Evolutionary conservation across 1,140 invertebrate species (phyloP).

Genomic region (Drosophila bipectinata): DNA sequence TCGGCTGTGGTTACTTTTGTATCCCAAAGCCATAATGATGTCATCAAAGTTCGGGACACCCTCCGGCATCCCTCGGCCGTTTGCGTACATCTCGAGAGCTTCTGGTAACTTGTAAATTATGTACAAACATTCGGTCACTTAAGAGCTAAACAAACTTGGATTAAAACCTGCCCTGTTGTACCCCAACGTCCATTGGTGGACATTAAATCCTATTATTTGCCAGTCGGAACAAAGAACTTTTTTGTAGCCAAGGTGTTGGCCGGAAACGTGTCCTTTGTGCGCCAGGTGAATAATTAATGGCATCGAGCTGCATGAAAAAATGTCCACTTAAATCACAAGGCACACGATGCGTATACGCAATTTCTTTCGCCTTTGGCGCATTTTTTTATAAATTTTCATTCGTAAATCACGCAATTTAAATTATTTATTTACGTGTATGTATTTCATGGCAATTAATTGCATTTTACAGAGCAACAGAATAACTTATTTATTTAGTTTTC

Average conservation of each 20-base stretch:
- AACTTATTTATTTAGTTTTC: background rate
- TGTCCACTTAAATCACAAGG: constrained; percentile 29
- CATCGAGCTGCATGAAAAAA: constrained; percentile 8
- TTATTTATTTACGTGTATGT: background rate
- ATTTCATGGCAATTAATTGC: background rate
- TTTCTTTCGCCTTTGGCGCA: constrained; percentile 7
- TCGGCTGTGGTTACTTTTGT: constrained; percentile 74
- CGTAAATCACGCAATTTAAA: constrained; percentile 11
- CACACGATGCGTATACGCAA: constrained; percentile 19
- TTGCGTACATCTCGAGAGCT: constrained; percentile 52
- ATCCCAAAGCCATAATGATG: constrained; percentile 76
- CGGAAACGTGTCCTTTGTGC: constrained; percentile 41
- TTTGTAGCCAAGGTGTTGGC: constrained; percentile 48
- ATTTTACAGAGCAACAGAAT: background rate
- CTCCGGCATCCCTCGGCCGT: constrained; percentile 8
- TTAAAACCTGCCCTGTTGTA: constrained; percentile 40
- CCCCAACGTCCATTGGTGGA: constrained; percentile 9
- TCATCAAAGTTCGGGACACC: constrained; percentile 55
- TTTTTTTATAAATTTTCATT: constrained; percentile 9
- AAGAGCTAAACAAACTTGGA: constrained; percentile 54
- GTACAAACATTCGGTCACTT: constrained; percentile 64
- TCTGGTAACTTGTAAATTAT: constrained; percentile 73
- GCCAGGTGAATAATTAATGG: constrained; percentile 71
- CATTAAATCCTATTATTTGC: constrained; percentile 77
- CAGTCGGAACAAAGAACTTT: constrained; percentile 22